These are phyloP conservation scores for Crax fasciolata DNA, from an alignment of 2,797 vertebrate genomes.

Conservation along the genomic window DNA sequence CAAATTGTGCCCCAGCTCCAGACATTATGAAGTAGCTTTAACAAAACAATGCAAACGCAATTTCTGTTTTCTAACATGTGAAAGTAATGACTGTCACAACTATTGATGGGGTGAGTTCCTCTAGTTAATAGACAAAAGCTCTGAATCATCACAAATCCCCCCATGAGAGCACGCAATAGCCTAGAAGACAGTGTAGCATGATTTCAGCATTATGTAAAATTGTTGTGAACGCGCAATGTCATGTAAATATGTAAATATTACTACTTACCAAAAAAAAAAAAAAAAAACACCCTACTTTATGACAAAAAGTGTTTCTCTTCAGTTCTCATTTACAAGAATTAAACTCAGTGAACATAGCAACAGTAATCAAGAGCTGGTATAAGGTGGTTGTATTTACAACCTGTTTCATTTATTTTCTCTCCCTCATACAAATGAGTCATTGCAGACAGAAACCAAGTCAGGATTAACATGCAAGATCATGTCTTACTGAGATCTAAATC, in stretches of 20 bases:
- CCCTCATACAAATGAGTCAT: not conserved
- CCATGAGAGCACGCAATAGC: not conserved
- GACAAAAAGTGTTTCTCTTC: not conserved
- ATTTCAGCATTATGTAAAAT: not conserved
- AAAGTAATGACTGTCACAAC: not conserved
- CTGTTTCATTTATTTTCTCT: not conserved
- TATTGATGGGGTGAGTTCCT: not conserved
- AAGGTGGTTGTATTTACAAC: not conserved
- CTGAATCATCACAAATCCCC: not conserved
- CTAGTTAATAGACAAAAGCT: not conserved
- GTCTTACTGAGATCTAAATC: not conserved
- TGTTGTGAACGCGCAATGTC: not conserved
- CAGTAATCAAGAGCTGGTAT: not conserved
- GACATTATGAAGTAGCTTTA: not conserved
- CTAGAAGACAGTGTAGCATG: not conserved
- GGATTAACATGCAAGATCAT: not conserved
- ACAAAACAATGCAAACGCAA: not conserved
- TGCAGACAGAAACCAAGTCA: not conserved
- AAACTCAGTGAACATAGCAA: not conserved
- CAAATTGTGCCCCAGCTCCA: not conserved
- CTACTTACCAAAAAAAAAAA: not conserved
- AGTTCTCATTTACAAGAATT: not conserved
- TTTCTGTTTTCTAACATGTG: not conserved
- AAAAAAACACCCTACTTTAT: not conserved
- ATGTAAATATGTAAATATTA: not conserved